Conservation (phyloP, 2,113 vertebrate genomes). For the Alosa alosa region DNA sequence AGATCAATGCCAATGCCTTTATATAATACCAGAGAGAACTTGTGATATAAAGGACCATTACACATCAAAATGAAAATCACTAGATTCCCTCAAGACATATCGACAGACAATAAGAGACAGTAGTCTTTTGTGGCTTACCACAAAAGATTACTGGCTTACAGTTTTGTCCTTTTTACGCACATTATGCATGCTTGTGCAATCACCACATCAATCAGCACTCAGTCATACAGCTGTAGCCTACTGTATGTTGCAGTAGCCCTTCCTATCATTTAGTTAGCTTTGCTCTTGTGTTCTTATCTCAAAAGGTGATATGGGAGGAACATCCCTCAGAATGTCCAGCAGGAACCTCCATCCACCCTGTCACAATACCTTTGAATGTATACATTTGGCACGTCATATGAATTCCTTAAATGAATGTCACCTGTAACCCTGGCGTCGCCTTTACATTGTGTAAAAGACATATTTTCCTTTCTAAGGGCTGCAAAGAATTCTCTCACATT, state of each 20-base stretch:
- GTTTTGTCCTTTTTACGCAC: not conserved
- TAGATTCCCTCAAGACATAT: not conserved
- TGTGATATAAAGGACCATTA: not conserved
- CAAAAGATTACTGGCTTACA: not conserved
- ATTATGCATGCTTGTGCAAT: not conserved
- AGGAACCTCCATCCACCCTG: not conserved
- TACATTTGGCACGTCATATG: not conserved
- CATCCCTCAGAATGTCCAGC: too few relatives aligned
- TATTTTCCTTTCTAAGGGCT: slow-evolving; percentile 37
- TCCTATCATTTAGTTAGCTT: not conserved
- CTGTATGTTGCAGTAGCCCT: not conserved
- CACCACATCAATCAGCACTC: not conserved
- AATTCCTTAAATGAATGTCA: not conserved
- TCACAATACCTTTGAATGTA: not conserved
- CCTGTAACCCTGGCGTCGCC: not conserved
- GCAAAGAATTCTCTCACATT: slow-evolving; percentile 52
- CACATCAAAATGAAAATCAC: not conserved
- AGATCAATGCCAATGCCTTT: not conserved
- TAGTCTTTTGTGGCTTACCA: not conserved
- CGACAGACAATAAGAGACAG: not conserved
- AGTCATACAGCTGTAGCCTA: not conserved
- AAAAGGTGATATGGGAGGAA: too few relatives aligned
- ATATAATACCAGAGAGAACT: not conserved
- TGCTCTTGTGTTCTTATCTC: not conserved
- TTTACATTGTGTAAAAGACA: not conserved